Base-by-base conservation (phyloP, 2,113 vertebrate species). In the Gulo gulo region DNA sequence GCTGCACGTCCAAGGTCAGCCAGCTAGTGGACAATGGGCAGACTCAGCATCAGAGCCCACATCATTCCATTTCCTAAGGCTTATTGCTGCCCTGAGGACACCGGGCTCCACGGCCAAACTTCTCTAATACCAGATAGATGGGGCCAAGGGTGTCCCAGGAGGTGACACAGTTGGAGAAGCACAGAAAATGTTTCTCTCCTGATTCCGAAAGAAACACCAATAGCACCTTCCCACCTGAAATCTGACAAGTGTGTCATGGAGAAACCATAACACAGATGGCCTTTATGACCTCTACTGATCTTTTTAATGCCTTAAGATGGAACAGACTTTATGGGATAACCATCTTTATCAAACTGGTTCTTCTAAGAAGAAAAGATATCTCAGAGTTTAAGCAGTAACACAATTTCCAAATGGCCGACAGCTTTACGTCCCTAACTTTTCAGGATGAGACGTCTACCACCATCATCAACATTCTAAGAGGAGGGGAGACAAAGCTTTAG, bases 11-110 rank as follows among this genome's bases (percentile, higher is more conserved):
- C 63, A 65, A 23, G 29, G 57, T 52, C 23, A 3, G 21, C 45
- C 45, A 52, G n/a, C 47, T 1, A n/a, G 1, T 1, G 20, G 78
- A 7, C 0, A 0, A 24, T 11, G 5, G 16, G 12, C 6, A 82
- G 31, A 14, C 18, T 31, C 55, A 36, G n/a, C 79, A 26, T 7
- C 10, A 4, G 34, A 74, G 31, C 9, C 21, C 36, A 16, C 0
- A 1, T 31, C n/a, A 76, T n/a, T 20, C 34, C 7, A 9, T 26
- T 24, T 18, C 10, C 74, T 39, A 71, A 81, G 36, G 18, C 14
- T 31, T 16, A 0, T 2, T 0, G 7, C 21, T 26, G 7, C 47
- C 73, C 36, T 29, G 52, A 7, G 24, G 7, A 2, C 0, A 24
- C 18, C 55, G 24, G 20, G 42, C 8, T n/a, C n/a, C 2, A 14